Evolutionary conservation across 2,113 vertebrate species (phyloP), one percentile per base, ranked within the genome.

Genomic region (Trogon melanurus): DNA sequence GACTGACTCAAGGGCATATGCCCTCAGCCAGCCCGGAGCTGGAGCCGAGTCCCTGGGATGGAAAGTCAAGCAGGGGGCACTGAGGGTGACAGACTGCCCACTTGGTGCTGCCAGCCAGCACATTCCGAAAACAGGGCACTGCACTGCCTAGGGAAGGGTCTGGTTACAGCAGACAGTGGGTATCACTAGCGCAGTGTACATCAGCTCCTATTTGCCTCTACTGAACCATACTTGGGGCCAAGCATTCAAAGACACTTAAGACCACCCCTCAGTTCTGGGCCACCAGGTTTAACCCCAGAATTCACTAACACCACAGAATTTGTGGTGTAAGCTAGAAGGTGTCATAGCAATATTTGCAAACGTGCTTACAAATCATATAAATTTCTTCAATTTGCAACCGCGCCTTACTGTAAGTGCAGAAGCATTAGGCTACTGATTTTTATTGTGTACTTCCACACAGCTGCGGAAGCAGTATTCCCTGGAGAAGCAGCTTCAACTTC

Each of bases 241-340:
- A 81, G 58, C 45, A 30, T 22, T 57, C 66, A 65, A 36, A 89
- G 41, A 56, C 17, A 19, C 32, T 60, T 64, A 56, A 79, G 65
- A 56, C 26, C 61, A 57, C 12, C 13, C 62, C 30, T 53, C 67
- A 38, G 19, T 25, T 91, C 64, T 13, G 25, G 38, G 57, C 60
- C 84, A 65, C 80, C 44, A 84, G 34, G 21, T 91, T 95, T 92
- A 75, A 91, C 45, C 70, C 48, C 61, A 74, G 36, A 79, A 92
- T 57, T 79, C 61, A 72, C 4, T 14, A 38, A 66, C 47, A 36
- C 48, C 12, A 30, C 54, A 79, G 30, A 62, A 79, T 36, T 11
- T 67, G 44, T 32, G 30, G 21, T 67, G 53, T 45, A 48, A 80
- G 73, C 17, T 14, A 90, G 16, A 69, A 65, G 61, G 29, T 75